Base-by-base conservation (phyloP, 2,113 vertebrate species). In the Gadus macrocephalus region DNA sequence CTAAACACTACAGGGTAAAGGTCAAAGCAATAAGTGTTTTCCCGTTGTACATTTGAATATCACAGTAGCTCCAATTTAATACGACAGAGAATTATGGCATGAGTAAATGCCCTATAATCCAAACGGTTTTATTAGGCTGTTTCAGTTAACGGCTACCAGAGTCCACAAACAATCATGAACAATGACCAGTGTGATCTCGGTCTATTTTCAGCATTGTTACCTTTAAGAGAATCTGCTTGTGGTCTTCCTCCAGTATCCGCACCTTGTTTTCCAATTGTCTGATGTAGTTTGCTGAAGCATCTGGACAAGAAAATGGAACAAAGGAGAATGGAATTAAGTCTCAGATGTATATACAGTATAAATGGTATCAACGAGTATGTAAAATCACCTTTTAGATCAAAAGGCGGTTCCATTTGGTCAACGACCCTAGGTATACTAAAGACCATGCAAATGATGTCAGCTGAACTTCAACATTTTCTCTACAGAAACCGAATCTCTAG, bases 241-340 rank as follows among this genome's bases (percentile, higher is more conserved):
- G 91, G 87, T 95, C 94, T 20, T 94, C 93, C 64, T 94, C 94
- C 78, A 94, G 88, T 55, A 94, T 89, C 73, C 91, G 93, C 86
- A 93, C 92, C 89, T 94, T 95, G 79, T 87, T 93, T 88, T 96
- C 95, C 82, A 95, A 89, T 81, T 94, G 95, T 65, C 92, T 86
- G 84, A 93, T 87, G 78, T 95, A 95, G 83, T 86, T 89, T 62
- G 92, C 89, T 62, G 93, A 93, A 0, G 92, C 84, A 79, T 95
- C 94, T 95, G 86, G 5, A 89, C 67, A 14, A 79, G 79, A 72
- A 19, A 82, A 17, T 82, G 66, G 61, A 62, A 49, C 27, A 66
- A 58, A 58, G 55, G 9, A 58, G 55, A 16, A 58, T 58, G 4
- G 55, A 58, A n/a, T n/a, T 14, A 19, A 55, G 17, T 58, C 22